Percentiles rank a stretch among this genome's conserved stretches.
Evolutionary conservation across 64 coral and sea anemone genomes (phyloP).

Genomic region (Montipora sp.): DNA sequence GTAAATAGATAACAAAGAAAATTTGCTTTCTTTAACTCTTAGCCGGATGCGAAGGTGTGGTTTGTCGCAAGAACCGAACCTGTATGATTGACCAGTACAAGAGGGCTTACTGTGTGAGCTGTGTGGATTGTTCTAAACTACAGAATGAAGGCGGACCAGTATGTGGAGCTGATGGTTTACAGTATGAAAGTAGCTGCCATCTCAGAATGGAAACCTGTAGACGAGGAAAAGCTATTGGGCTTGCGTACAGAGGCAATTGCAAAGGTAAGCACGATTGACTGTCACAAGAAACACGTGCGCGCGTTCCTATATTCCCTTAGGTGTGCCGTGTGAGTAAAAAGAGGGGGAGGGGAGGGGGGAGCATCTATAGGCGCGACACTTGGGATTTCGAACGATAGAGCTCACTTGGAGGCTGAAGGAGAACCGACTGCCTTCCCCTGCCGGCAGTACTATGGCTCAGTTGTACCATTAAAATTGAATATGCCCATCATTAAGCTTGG

Average conservation of each 20-base stretch:
- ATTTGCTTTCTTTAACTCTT: background rate
- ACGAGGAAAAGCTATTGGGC: constrained; percentile 73
- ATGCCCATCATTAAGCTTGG: too few species aligned
- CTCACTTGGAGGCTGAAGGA: too few species aligned
- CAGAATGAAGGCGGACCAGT: background rate
- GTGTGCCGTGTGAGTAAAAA: too few species aligned
- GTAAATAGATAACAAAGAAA: background rate
- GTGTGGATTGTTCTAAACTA: background rate
- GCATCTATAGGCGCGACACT: too few species aligned
- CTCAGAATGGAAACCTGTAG: constrained; percentile 70
- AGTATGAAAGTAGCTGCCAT: constrained; percentile 64
- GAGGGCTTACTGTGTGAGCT: constrained; percentile 39
- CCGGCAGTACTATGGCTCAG: too few species aligned
- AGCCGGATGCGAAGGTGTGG: constrained; percentile 49
- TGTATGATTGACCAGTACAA: constrained; percentile 71
- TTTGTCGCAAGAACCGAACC: constrained; percentile 47
- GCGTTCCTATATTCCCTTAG: too few species aligned
- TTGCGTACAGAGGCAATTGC: constrained; percentile 78
- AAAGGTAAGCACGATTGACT: constrained; percentile 41
- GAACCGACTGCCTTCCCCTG: too few species aligned
- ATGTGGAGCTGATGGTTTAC: constrained; percentile 62
- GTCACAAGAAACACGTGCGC: background rate
- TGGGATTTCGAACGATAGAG: too few species aligned
- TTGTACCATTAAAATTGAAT: too few species aligned
- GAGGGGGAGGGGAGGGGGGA: too few species aligned